Conservation (phyloP, 1,140 invertebrate genomes). For the Cydia fagiglandana region DNA sequence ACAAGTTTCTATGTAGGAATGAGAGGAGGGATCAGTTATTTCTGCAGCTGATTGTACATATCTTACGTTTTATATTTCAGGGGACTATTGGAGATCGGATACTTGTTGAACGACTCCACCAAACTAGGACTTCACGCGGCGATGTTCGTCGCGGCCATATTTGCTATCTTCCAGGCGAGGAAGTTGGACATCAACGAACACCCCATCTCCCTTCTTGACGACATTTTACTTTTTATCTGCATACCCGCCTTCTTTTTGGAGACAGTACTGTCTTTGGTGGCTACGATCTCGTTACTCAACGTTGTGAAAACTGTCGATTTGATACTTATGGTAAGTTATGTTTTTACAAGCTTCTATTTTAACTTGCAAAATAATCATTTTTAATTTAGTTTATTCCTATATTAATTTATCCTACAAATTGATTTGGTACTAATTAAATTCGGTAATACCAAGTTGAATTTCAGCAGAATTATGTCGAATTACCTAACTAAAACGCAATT, state of each 20-base stretch:
- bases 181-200: constrained; percentile 84
- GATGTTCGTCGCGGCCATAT: constrained; percentile 79
- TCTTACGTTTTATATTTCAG: constrained; percentile 46
- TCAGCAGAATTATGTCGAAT: too few relatives aligned
- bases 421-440: too few relatives aligned
- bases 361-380: neutral
- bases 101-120: constrained; percentile 73
- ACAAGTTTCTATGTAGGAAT: too few relatives aligned
- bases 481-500: too few relatives aligned
- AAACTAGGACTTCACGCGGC: constrained; percentile 75
- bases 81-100: constrained; percentile 66
- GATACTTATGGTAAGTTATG: constrained; percentile 79
- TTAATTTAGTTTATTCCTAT: too few relatives aligned
- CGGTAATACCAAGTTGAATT: too few relatives aligned
- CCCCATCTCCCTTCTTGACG: constrained; percentile 84
- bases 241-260: constrained; percentile 87
- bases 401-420: too few relatives aligned
- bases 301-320: constrained; percentile 78
- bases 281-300: constrained; percentile 79
- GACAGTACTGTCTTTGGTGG: constrained; percentile 82
- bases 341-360: neutral
- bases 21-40: too few relatives aligned
- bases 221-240: constrained; percentile 85
- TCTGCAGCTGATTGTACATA: too few relatives aligned
- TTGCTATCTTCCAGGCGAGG: constrained; percentile 81